Base-by-base conservation (phyloP, 1,140 invertebrate species). In the Triops cancriformis region DNA sequence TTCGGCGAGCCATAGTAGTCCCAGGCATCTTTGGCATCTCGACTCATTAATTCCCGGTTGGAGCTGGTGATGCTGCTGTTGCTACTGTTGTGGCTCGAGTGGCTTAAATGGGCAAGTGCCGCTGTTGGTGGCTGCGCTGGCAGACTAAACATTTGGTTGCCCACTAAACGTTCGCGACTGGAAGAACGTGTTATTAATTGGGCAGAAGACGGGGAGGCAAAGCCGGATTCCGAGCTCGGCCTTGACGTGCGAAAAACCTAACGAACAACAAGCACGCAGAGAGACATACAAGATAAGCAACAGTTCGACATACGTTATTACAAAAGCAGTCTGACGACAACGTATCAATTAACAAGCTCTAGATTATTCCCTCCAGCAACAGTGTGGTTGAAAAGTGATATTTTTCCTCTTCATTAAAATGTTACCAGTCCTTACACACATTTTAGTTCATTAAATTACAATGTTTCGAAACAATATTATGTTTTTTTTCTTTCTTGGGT, bases 11-110 rank as follows among this genome's bases (percentile, higher is more conserved):
- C 79, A 74, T 80, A 76, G 41, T 80, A 78, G 45, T 81, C 76
- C 74, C 78, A 76, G 41, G 79, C 74, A 78, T 81, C 79, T 80
- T 81, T 72, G 79, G 78, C 75, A 77, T 76, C 74, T 76, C 81
- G 73, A 74, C 73, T 72, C 79, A 79, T 74, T 75, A 79, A 64
- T 73, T 78, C 75, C 42, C 77, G 64, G 75, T 74, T 75, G 43
- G 51, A 74, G 72, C 31, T 79, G 79, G 23, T 76, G 74, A 45
- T 78, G 77, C 64, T 81, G 79, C 18, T 80, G 77, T 73, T 81
- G 80, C 42, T 78, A 79, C 64, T 80, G 80, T 51, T 75, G 78
- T 23, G 43, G 43, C 64, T 79, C 77, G 72, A 77, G 80, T 76
- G 80, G 79, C 51, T 81, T 18, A 64, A 23, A 18, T 64, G 51